Evolutionary conservation across 2,113 vertebrate genomes (phyloP), one percentile per base, ranked within the genome.

Genomic region (Rhegmatorhina hoffmannsi): DNA sequence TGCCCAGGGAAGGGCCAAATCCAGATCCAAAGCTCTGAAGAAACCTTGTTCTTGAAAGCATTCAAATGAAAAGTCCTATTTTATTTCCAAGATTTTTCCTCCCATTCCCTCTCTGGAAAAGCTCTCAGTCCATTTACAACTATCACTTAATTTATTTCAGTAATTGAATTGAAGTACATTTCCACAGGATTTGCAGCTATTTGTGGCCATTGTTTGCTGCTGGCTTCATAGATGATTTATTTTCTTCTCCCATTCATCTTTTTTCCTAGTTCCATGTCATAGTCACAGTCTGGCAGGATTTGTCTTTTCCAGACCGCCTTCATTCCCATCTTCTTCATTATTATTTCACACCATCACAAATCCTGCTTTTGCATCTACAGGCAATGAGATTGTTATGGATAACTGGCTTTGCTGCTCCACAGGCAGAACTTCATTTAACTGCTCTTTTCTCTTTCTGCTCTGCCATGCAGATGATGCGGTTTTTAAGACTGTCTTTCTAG

Each of bases 141-240:
- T 94, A 58, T 38, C 59, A 88, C 55, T 94, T 96, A 85, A 88
- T 91, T 97, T 89, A 87, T 72, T 87, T 90, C 90, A 68, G 28
- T 81, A 92, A 93, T 77, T 94, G 59, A 74, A 75, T 12, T 77
- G 36, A 70, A 79, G 67, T 76, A 92, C 3, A 69, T 81, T 89
- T 83, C 67, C 59, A 81, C 59, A 81, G n/a, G 19, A 87, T 86
- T 91, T 95, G 49, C 47, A 94, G 55, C 9, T 90, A 72, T 76
- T 79, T 52, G 36, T 74, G 53, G 23, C 9, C 9, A 31, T 52
- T 91, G 20, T 85, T 92, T 92, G 17, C 58, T 63, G 40, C 75
- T 92, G 53, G 33, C 38, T 56, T 93, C 78, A 64, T 46, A 63
- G 95, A 75, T 47, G 4, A 73, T 17, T 15, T 31, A 77, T 38